These are phyloP conservation scores for Harpegnathos saltator DNA, from an alignment of 1,140 invertebrate genomes.

Conservation along the genomic window DNA sequence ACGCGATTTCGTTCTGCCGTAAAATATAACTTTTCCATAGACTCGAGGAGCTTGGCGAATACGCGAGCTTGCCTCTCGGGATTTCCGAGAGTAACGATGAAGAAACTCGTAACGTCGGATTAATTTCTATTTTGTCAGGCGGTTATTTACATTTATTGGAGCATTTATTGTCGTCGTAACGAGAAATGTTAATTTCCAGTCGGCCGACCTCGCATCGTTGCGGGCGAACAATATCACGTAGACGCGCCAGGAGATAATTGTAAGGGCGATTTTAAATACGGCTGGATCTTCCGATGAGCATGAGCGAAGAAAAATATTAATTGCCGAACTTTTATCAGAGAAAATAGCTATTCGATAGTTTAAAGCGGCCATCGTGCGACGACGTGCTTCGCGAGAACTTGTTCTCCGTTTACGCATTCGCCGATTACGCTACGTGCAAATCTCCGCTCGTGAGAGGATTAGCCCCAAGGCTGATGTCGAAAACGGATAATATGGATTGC, in stretches of 20 bases:
- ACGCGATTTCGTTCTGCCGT: constrained; percentile 44
- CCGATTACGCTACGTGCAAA: constrained; percentile 35
- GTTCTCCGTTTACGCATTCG: constrained; percentile 29
- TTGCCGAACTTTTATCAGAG: neutral
- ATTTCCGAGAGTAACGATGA: neutral
- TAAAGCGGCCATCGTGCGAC: constrained; percentile 21
- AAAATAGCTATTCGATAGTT: constrained; percentile 3
- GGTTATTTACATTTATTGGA: constrained; percentile 6
- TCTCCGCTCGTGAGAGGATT: constrained; percentile 48
- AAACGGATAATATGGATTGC: constrained; percentile 57
- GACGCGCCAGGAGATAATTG: neutral
- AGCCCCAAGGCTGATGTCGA: constrained; percentile 57
- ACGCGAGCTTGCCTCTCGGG: constrained; percentile 17
- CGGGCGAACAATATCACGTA: neutral
- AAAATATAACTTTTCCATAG: constrained; percentile 54
- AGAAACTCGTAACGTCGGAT: neutral
- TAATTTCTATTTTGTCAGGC: neutral
- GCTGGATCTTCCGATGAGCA: too few relatives aligned
- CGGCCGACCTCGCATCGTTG: neutral
- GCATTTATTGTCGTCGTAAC: neutral
- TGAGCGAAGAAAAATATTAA: neutral
- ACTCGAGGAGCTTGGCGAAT: constrained; percentile 22
- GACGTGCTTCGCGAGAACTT: constrained; percentile 19
- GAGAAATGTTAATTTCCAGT: constrained; percentile 30
- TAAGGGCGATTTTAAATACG: neutral